These are phyloP conservation scores for Spodoptera littoralis DNA, from an alignment of 2,888 invertebrate genomes.

Conservation along the genomic window DNA sequence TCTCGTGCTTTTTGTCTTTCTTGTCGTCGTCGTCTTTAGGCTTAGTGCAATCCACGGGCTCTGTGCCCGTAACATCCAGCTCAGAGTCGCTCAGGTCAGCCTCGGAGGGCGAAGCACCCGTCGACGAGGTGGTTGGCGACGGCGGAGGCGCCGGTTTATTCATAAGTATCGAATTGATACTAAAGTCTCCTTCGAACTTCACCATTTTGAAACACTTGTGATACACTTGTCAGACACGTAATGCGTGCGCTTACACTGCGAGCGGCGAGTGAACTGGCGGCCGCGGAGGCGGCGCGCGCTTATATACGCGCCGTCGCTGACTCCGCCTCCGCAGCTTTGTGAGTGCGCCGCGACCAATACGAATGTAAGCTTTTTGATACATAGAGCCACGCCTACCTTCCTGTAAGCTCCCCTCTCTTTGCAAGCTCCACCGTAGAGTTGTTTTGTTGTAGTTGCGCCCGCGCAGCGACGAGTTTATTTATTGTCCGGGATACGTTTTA, in stretches of 20 bases:
- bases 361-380: slow-evolving; percentile 77
- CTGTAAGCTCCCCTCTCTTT: slow-evolving; percentile 63
- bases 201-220: slow-evolving; percentile 82
- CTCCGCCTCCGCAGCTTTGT: slow-evolving; percentile 75
- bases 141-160: slow-evolving; percentile 84
- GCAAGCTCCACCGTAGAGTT: slow-evolving; percentile 50
- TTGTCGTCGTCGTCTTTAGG: slow-evolving; percentile 79
- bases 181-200: slow-evolving; percentile 92
- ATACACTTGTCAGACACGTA: slow-evolving; percentile 64
- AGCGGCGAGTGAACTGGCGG: slow-evolving; percentile 81
- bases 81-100: slow-evolving; percentile 90
- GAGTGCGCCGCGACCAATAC: slow-evolving; percentile 68
- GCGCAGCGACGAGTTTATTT: slow-evolving; percentile 65
- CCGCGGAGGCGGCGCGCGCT: slow-evolving; percentile 78
- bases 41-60: slow-evolving; percentile 92
- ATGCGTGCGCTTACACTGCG: slow-evolving; percentile 77
- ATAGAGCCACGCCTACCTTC: slow-evolving; percentile 73
- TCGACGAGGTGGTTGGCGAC: slow-evolving; percentile 80
- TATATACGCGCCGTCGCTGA: slow-evolving; percentile 71
- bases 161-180: slow-evolving; percentile 94
- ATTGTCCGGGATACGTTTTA: slow-evolving; percentile 65
- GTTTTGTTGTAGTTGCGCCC: slow-evolving; percentile 57
- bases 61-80: slow-evolving; percentile 93
- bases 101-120: slow-evolving; percentile 78
- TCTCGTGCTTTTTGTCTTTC: slow-evolving; percentile 93